Evolutionary conservation across 2,797 vertebrate species (phyloP).

Genomic region (Phalloptychus januarius): DNA sequence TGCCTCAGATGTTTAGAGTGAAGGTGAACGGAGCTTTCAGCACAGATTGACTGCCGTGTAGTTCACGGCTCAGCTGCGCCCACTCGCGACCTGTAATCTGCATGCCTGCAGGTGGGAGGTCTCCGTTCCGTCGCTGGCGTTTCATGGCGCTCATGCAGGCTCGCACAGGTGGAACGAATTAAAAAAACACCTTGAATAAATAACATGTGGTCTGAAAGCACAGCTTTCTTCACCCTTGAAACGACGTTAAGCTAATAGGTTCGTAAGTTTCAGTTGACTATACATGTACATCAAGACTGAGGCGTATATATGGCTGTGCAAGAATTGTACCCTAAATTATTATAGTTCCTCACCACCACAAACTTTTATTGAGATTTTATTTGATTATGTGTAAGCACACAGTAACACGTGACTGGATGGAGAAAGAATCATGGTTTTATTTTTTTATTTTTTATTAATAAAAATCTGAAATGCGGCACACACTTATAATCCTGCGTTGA

Average conservation of each 20-base stretch:
- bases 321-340: too few species aligned
- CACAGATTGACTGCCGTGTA: not conserved
- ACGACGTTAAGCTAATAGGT: not conserved
- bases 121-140: constrained; percentile 30
- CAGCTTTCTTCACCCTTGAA: constrained; percentile 23
- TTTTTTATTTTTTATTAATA: too few species aligned
- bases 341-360: not conserved
- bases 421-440: not conserved
- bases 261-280: constrained; percentile 20
- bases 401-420: not conserved
- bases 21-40: not conserved
- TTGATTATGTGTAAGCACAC: not conserved
- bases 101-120: constrained; percentile 48
- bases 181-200: constrained; percentile 30
- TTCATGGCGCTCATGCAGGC: constrained; percentile 16
- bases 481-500: not conserved
- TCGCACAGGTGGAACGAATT: constrained; percentile 63
- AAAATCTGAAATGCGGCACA: not conserved
- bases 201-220: constrained; percentile 24
- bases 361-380: not conserved
- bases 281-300: constrained; percentile 11
- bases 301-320: not conserved
- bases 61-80: constrained; percentile 20
- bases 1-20: not conserved
- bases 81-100: constrained; percentile 20